Evolutionary conservation across 2,797 vertebrate species (phyloP), one percentile per base, ranked within the genome.

Genomic region (Liasis olivaceus): DNA sequence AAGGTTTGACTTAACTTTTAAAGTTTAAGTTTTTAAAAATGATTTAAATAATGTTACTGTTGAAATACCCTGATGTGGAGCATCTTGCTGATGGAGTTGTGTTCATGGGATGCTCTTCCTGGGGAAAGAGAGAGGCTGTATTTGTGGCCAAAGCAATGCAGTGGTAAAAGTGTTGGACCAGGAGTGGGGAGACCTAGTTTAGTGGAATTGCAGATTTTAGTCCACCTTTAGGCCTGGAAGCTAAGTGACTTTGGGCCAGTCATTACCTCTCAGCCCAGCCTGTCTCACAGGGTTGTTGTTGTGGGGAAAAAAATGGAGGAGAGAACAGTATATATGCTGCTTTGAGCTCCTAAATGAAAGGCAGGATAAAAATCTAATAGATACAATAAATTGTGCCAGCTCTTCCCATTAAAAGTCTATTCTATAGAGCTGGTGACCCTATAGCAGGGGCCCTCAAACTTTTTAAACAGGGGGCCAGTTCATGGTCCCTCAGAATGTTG

Each of bases 1-100:
- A 99, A 99, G 99, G 99, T 99, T 98, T n/a, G 72, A 64, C 88
- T 90, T 84, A 66, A 64, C 28, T 85, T 58, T 91, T 47, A 26
- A 47, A 59, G 47, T n/a, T 36, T 36, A 2, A 22, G 47, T 59
- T 54, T 86, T 11, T 26, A 11, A 87, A 66, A 15, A 54, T 24
- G 3, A 24, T 59, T 28, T 22, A 9, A 64, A 56, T 20, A 51
- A 42, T 12, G n/a, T 47, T 51, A 58, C 13, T 6, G 31, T 56
- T 36, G 28, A 91, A 87, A 22, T 42, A 4, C 4, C 28, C 20
- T 58, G 63, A 12, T 22, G 42, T 26, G 59, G n/a, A 84, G 14
- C 72, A n/a, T 62, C 24, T 24, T 31, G 9, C 28, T 54, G 60
- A 51, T 88, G 22, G 15, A 64, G 60, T 28, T 88, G 4, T 88